Evolutionary conservation across 2,113 vertebrate genomes (phyloP), one percentile per base, ranked within the genome.

Genomic region (Nipponia nippon): DNA sequence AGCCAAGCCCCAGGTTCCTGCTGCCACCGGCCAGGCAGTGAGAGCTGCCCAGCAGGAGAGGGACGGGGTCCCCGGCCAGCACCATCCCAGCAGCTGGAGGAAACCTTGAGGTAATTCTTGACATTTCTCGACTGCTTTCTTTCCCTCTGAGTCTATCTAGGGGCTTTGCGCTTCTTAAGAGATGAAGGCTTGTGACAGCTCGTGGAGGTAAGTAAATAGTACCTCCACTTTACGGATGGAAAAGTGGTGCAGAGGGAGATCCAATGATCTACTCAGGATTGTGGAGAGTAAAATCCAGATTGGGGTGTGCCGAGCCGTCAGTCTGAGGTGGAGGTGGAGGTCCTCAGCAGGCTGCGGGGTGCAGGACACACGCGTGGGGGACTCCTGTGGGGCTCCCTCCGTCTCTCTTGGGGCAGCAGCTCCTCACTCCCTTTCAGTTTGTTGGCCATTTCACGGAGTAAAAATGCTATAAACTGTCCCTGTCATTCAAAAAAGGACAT

Each of bases 11-110:
- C 77, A 38, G 20, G n/a, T 69, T 83, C 76, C n/a, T 15, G 8
- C 29, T 65, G 58, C 32, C 27, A 7, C 66, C 3, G 25, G 47
- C 34, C 32, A 29, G 53, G 47, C 8, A 4, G 44, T 17, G 9
- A 65, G 81, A 89, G 53, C 38, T 89, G 67, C 52, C 32, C 38
- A 12, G 6, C 1, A 2, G 11, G n/a, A 71, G 23, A 80, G 11
- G n/a, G 16, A n/a, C 1, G 0, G 46, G 38, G 5, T 70, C 16
- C 22, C 5, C 0, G 3, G 69, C 44, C 81, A 81, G 21, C 26
- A 75, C 36, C 65, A 34, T 66, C 55, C 36, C 55, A 78, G 85
- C 34, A 66, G 16, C 59, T 84, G 50, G 30, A 66, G 40, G 27
- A 90, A 89, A 49, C 55, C 36, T 70, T 5, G 7, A 50, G 65